Conservation (phyloP, 1,140 invertebrate species). For the Rhagoletis pomonella region DNA sequence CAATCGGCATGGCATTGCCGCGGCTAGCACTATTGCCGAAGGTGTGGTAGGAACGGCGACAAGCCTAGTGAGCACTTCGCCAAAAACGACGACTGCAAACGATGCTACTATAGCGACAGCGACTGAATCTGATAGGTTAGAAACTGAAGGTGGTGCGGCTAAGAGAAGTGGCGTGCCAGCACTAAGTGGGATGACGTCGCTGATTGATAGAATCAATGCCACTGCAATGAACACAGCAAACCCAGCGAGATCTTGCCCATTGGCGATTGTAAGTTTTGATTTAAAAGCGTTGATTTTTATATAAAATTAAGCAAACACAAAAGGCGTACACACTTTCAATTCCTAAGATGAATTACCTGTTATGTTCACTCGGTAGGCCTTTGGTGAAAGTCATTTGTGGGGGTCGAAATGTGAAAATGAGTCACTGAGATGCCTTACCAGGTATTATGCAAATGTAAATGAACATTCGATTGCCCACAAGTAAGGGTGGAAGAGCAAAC, state of each 20-base stretch:
- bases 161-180: background rate
- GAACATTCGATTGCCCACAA: too few species aligned
- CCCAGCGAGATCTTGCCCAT: constrained; percentile 66
- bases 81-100: background rate
- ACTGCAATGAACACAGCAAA: constrained; percentile 54
- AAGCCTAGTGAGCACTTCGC: background rate
- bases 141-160: constrained; percentile 16
- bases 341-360: too few species aligned
- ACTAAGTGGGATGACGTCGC: constrained; percentile 57
- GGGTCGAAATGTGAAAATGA: too few species aligned
- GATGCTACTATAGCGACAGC: background rate
- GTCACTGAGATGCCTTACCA: too few species aligned
- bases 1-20: constrained; percentile 55
- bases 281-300: background rate
- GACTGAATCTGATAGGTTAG: background rate
- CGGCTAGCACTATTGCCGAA: background rate
- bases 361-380: too few species aligned
- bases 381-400: too few species aligned
- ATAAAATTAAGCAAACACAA: too few species aligned
- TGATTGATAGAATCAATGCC: constrained; percentile 60
- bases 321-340: too few species aligned
- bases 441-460: too few species aligned
- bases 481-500: too few species aligned
- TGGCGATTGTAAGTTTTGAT: constrained; percentile 65
- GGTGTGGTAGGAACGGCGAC: background rate